A percentile compares a stretch with the other conserved stretches of the same genome.
Conservation (phyloP, 92 coral and sea anemone genomes). For the Siderastrea siderea region DNA sequence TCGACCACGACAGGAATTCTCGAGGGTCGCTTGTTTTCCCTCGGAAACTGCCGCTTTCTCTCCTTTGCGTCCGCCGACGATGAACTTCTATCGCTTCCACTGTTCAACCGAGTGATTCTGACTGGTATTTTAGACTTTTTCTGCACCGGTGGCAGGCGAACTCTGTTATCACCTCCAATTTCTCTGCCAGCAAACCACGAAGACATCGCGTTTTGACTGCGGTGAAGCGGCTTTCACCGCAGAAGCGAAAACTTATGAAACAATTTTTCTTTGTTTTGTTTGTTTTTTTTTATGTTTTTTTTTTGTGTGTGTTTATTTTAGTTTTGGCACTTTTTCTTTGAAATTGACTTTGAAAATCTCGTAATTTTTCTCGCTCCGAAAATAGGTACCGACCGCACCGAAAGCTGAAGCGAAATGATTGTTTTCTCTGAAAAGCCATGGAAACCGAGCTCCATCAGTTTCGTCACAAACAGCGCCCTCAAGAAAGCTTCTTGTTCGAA, state of each 20-base stretch:
- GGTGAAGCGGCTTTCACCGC: neutral
- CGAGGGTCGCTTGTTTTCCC: slow-evolving; percentile 18
- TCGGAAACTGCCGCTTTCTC: neutral
- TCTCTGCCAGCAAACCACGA: slow-evolving; percentile 3
- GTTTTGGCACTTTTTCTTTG: neutral
- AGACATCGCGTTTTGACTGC: neutral
- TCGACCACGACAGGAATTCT: slow-evolving; percentile 9
- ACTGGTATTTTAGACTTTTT: slow-evolving; percentile 33
- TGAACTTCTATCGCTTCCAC: slow-evolving; percentile 12
- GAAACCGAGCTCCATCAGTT: slow-evolving; percentile 9
- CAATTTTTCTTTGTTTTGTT: neutral
- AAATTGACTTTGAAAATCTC: neutral
- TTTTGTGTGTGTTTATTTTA: neutral
- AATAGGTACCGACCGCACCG: slow-evolving; percentile 16
- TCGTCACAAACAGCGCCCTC: slow-evolving; percentile 20
- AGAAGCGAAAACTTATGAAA: neutral
- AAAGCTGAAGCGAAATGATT: slow-evolving; percentile 36
- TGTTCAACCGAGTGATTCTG: slow-evolving; percentile 4
- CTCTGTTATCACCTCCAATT: neutral
- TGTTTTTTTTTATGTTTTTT: neutral
- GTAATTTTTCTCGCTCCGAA: neutral
- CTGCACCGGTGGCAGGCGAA: slow-evolving; percentile 20
- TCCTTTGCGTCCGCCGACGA: slow-evolving; percentile 13
- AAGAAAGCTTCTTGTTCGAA: slow-evolving; percentile 2
- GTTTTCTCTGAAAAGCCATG: slow-evolving; percentile 1